Conservation (phyloP, 1,140 invertebrate genomes). For the Drosophila pandora region DNA sequence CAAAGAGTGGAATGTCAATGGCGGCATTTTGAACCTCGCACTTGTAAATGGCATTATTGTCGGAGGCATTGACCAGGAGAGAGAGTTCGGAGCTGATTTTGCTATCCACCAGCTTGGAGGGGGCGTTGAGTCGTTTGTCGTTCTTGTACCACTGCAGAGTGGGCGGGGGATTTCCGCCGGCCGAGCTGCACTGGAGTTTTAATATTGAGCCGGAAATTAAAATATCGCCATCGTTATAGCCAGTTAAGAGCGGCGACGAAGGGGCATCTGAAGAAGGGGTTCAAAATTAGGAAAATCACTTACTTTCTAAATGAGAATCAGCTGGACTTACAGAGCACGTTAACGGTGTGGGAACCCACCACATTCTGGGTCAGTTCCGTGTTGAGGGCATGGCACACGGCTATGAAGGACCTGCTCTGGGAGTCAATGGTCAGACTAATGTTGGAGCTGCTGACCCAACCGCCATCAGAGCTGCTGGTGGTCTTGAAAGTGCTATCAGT, state of each 20-base stretch:
- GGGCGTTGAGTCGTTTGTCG: conserved; percentile 90
- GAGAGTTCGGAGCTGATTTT: conserved; percentile 92
- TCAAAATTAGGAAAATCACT: not conserved
- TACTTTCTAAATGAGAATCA: not conserved
- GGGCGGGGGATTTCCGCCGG: conserved; percentile 96
- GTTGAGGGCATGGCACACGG: conserved; percentile 94
- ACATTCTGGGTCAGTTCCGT: conserved; percentile 93
- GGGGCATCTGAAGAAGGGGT: conserved; percentile 90
- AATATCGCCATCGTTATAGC: conserved; percentile 90
- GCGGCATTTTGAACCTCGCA: conserved; percentile 97
- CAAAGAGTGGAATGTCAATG: conserved; percentile 92
- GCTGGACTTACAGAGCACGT: conserved; percentile 93
- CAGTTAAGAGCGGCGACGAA: conserved; percentile 92
- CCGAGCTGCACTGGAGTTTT: conserved; percentile 94
- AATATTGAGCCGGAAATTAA: conserved; percentile 93
- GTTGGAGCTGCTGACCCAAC: conserved; percentile 95
- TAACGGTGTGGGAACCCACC: conserved; percentile 93
- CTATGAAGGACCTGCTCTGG: conserved; percentile 90
- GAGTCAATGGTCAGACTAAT: conserved; percentile 91
- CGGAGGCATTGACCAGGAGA: conserved; percentile 92
- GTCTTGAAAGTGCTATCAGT: conserved; percentile 87
- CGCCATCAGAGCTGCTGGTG: conserved; percentile 88
- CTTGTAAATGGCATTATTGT: conserved; percentile 94
- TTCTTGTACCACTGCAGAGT: conserved; percentile 95
- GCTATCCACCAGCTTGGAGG: conserved; percentile 88